phyloP scores from a whole-genome alignment of 2,797 vertebrate species.

The Triplophysa yarkandensis region DNA sequence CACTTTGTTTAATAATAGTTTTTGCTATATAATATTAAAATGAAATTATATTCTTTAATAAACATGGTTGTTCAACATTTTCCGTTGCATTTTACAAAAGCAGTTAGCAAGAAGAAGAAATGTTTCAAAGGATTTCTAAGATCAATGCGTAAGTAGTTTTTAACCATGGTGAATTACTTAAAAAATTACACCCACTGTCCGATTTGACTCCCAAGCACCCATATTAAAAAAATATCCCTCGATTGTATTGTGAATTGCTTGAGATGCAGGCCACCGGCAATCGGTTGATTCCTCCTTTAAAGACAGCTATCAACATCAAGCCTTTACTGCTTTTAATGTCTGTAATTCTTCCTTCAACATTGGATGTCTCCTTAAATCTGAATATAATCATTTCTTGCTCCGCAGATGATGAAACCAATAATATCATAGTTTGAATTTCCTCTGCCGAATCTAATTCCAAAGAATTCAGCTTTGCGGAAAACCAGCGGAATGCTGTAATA shows the following conservation, averaged over 20 bases:
- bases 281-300: background rate
- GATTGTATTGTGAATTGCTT: background rate
- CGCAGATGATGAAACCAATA: background rate
- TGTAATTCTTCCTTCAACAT: background rate
- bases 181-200: too few species aligned
- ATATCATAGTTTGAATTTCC: conserved; percentile 2
- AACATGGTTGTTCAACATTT: background rate
- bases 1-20: too few species aligned
- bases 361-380: background rate
- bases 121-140: too few species aligned
- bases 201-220: too few species aligned
- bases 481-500: conserved; percentile 7
- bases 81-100: background rate
- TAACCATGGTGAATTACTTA: too few species aligned
- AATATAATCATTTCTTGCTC: background rate
- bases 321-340: background rate
- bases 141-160: too few species aligned
- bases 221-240: background rate
- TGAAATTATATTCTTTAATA: background rate
- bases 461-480: background rate
- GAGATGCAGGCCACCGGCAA: background rate
- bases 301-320: background rate
- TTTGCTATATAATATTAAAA: background rate
- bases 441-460: background rate
- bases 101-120: background rate